Evolutionary conservation across 2,888 invertebrate genomes (phyloP).

Genomic region (Agrotis exclamationis): DNA sequence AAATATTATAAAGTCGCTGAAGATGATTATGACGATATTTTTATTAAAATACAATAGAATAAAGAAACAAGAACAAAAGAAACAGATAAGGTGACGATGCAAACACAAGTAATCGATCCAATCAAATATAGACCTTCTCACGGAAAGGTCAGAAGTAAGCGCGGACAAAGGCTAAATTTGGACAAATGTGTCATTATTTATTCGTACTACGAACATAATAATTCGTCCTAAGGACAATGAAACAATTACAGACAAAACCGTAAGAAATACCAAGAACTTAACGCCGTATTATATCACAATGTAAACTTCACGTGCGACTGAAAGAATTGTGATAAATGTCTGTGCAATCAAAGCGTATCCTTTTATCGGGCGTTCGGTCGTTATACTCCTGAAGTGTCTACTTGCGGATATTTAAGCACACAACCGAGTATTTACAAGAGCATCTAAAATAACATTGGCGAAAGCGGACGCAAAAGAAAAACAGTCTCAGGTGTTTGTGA

Average conservation of each 20-base stretch:
- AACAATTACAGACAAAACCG: neutral
- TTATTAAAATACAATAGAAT: constrained; percentile 5
- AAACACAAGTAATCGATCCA: neutral
- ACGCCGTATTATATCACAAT: constrained; percentile 33
- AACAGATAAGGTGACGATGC: neutral
- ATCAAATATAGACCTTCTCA: neutral
- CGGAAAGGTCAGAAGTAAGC: neutral
- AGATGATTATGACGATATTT: neutral
- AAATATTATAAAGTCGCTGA: constrained; percentile 7
- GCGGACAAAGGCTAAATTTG: neutral
- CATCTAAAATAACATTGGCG: constrained; percentile 50
- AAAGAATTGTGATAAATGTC: constrained; percentile 48
- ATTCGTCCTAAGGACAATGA: neutral
- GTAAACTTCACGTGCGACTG: constrained; percentile 30
- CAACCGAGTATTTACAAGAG: constrained; percentile 51
- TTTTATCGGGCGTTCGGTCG: constrained; percentile 65
- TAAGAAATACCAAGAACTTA: constrained; percentile 17
- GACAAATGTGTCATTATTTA: neutral
- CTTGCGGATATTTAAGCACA: constrained; percentile 54
- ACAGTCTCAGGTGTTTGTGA: constrained; percentile 45
- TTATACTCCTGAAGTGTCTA: constrained; percentile 61
- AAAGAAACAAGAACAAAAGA: neutral
- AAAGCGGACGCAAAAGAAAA: constrained; percentile 50
- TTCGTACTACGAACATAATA: neutral
- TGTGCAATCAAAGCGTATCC: constrained; percentile 52